phyloP scores from a whole-genome alignment of 1,140 invertebrate genomes.

The Homarus americanus region DNA sequence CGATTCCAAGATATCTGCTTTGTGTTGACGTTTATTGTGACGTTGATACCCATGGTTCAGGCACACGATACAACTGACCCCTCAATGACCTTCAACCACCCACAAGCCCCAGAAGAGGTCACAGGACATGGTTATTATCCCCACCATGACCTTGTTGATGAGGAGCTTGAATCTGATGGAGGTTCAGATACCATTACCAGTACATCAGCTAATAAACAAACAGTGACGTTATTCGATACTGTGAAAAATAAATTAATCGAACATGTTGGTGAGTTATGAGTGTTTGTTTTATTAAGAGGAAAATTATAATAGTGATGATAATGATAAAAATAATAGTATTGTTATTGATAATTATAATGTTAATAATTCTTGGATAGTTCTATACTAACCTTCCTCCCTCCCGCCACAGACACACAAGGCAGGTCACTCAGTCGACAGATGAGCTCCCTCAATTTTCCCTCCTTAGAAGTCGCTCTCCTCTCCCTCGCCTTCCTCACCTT shows the following conservation, averaged over 20 bases:
- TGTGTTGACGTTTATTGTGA: background rate
- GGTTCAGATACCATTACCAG: constrained; percentile 53
- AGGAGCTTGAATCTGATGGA: constrained; percentile 55
- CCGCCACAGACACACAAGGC: background rate
- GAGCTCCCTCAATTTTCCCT: background rate
- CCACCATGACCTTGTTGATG: background rate
- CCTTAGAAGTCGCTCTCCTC: background rate
- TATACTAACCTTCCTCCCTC: background rate
- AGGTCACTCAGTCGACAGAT: background rate
- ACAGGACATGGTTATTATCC: no score
- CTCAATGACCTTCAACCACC: background rate
- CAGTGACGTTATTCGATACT: no score
- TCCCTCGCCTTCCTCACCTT: constrained; percentile 80
- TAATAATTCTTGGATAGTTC: background rate
- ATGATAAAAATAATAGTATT: background rate
- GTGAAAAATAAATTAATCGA: no score
- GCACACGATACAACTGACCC: background rate
- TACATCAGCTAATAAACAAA: constrained; percentile 52
- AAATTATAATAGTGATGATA: no score
- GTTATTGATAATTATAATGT: background rate
- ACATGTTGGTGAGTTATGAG: no score
- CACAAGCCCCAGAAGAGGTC: no score
- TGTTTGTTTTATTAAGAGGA: no score
- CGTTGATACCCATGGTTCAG: background rate
- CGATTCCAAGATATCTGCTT: no score